Base-by-base conservation (phyloP, 2,888 invertebrate species). In the Drosophila cracens region DNA sequence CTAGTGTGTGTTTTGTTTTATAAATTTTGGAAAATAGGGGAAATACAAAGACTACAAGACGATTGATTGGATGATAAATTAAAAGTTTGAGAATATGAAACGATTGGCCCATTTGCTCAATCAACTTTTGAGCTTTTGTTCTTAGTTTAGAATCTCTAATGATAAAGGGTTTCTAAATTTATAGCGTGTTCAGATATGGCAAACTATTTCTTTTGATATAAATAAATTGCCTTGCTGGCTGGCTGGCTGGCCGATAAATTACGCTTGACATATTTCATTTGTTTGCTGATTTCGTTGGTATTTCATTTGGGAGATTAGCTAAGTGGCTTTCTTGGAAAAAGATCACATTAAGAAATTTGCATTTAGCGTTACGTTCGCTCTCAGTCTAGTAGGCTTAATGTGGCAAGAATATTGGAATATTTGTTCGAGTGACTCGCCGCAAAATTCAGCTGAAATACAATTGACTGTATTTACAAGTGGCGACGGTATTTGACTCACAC, bases 291-390 rank as follows among this genome's bases (percentile, higher is more conserved):
- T 64, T 40, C 21, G 2, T 29, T 29, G 2, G 10, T 18, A 34
- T 21, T 57, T 31, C 5, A 51, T 29, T 57, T 53, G 33, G 31
- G 38, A 65, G 72, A 79, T 79, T 66, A 80, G 68, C 60, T 61
- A 21, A 43, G 34, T 36, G 31, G 51, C 38, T 43, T 79, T 63
- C 65, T 61, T 1, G 34, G 77, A 78, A 79, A 48, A 56, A 56
- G 27, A 66, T 60, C 36, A 51, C 81, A 81, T 69, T 72, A 71
- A 46, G 56, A 65, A 60, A 76, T 76, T 76, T 68, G 71, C 67
- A 71, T 75, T 75, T 29, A 13, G n/a, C 52, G 29, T 65, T 78
- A 51, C 58, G 61, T 29, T 60, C 7, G 5, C 13, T 36, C 10
- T 67, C 67, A 71, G 59, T 80, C 68, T 31, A 76, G 40, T 60